A percentile compares a stretch with the other conserved stretches of the same genome.
These are phyloP conservation scores for Trematocara nigrifrons DNA, from an alignment of 2,113 vertebrate genomes.

Conservation along the genomic window DNA sequence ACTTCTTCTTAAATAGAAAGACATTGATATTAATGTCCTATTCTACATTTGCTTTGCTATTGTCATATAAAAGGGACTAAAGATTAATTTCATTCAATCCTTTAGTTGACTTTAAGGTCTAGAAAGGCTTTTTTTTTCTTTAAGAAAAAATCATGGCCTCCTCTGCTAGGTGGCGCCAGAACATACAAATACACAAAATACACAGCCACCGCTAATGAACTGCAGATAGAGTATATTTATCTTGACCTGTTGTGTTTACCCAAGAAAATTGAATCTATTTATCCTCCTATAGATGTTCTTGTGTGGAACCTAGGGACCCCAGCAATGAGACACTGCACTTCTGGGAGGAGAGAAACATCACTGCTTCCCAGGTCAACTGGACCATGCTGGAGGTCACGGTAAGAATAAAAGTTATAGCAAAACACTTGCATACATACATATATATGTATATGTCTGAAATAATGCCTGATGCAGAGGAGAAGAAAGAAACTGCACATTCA, in stretches of 20 bases:
- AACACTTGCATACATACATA: not conserved
- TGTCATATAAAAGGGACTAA: not conserved
- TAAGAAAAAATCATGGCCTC: not conserved
- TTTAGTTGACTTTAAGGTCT: not conserved
- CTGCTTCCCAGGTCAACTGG: slow-evolving; percentile 84
- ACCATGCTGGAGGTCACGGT: slow-evolving; percentile 83
- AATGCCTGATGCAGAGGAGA: not conserved
- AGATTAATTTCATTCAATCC: not conserved
- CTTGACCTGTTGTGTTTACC: not conserved
- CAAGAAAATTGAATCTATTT: not conserved
- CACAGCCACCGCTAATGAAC: not conserved
- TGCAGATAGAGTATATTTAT: not conserved
- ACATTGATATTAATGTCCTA: not conserved
- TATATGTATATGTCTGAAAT: not conserved
- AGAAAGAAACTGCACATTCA: not conserved
- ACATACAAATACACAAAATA: not conserved
- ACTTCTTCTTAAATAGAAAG: not conserved
- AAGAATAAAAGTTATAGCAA: not conserved
- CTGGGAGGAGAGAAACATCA: slow-evolving; percentile 87
- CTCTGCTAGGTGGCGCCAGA: not conserved
- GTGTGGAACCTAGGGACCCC: slow-evolving; percentile 84
- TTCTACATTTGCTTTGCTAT: not conserved
- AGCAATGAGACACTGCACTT: slow-evolving; percentile 84
- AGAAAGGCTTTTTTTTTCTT: not conserved
- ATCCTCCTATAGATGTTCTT: slow-evolving; percentile 78